phyloP scores from a whole-genome alignment of 2,113 vertebrate genomes.

The Otolemur garnettii region DNA sequence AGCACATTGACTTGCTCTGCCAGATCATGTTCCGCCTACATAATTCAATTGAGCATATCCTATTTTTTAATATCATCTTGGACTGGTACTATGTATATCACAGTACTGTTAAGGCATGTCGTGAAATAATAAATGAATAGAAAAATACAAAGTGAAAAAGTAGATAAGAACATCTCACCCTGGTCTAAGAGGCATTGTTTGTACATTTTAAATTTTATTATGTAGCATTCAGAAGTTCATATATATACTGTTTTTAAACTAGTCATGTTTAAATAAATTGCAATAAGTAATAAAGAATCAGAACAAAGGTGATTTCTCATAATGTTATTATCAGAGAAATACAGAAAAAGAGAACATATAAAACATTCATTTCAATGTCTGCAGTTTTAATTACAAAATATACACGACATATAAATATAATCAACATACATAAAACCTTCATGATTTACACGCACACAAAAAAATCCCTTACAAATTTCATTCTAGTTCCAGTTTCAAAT shows the following conservation, averaged over 20 bases:
- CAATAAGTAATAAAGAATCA: neutral
- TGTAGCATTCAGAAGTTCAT: neutral
- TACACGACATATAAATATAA: neutral
- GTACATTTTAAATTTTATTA: slow-evolving; percentile 21
- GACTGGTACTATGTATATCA: slow-evolving; percentile 68
- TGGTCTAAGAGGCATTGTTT: slow-evolving; percentile 38
- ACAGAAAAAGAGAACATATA: neutral
- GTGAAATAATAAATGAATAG: slow-evolving; percentile 55
- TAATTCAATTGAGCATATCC: slow-evolving; percentile 86
- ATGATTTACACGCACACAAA: neutral
- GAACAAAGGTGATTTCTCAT: slow-evolving; percentile 6
- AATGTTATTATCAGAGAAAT: slow-evolving; percentile 43
- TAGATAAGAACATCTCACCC: neutral
- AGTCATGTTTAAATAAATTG: slow-evolving; percentile 32
- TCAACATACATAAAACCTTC: neutral
- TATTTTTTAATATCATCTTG: slow-evolving; percentile 80
- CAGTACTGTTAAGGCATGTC: slow-evolving; percentile 69
- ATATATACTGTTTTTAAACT: slow-evolving; percentile 51
- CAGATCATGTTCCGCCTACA: slow-evolving; percentile 84
- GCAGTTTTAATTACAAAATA: slow-evolving; percentile 53
- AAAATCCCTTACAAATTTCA: slow-evolving; percentile 5
- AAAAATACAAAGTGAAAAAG: slow-evolving; percentile 45
- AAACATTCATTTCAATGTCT: slow-evolving; percentile 42
- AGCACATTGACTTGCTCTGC: slow-evolving; percentile 85
- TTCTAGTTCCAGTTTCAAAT: slow-evolving; percentile 60